Evolutionary conservation across 2,113 vertebrate species (phyloP).

Genomic region (Scortum barcoo): DNA sequence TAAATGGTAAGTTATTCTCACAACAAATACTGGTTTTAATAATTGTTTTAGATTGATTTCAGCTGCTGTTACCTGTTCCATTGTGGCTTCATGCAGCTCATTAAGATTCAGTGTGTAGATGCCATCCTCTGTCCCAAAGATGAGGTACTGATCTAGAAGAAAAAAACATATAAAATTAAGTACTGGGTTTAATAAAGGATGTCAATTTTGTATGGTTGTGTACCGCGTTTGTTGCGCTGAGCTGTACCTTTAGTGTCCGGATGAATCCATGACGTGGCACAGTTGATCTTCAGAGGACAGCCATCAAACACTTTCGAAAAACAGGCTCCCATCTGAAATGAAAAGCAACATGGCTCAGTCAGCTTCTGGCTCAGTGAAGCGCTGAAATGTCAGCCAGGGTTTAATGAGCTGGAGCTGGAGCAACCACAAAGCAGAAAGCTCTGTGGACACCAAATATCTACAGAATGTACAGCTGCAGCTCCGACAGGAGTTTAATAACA

Average conservation of each 20-base stretch:
- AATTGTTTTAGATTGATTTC: background rate
- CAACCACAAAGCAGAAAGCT: constrained; percentile 53
- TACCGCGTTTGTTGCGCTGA: too few species aligned
- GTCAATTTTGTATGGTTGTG: background rate
- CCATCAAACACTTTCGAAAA: constrained; percentile 99
- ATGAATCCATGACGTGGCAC: constrained; percentile 99
- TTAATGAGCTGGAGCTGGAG: constrained; percentile 51
- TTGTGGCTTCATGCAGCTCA: constrained; percentile 97
- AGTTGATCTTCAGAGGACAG: constrained; percentile 98
- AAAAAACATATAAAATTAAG: background rate
- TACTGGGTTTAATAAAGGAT: background rate
- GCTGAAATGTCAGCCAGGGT: constrained; percentile 53
- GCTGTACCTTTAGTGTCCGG: constrained; percentile 96
- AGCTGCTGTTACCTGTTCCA: constrained; percentile 93
- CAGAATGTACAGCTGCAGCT: constrained; percentile 52
- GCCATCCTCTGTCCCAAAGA: constrained; percentile 98
- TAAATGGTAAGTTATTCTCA: background rate
- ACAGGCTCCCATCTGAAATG: constrained; percentile 96
- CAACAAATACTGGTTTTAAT: background rate
- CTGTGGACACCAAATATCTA: constrained; percentile 51
- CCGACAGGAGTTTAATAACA: constrained; percentile 54
- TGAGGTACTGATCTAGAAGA: constrained; percentile 90
- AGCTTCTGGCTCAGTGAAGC: constrained; percentile 33
- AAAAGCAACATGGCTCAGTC: constrained; percentile 40
- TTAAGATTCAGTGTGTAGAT: constrained; percentile 99